Evolutionary conservation across 2,888 invertebrate species (phyloP).

Genomic region (Eristalinus sepulchralis): DNA sequence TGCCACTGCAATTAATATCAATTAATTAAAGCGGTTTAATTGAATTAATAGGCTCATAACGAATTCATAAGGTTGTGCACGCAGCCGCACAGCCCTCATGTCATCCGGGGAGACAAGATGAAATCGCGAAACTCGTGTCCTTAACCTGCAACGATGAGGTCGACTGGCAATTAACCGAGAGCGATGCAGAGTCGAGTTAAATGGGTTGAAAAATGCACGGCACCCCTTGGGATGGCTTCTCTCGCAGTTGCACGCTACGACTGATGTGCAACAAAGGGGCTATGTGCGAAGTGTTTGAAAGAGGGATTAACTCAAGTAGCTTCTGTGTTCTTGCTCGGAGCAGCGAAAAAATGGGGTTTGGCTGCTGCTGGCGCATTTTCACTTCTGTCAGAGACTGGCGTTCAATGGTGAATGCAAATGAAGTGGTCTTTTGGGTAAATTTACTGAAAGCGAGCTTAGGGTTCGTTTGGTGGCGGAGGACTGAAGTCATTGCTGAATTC

Average conservation of each 20-base stretch:
- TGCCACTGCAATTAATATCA: constrained; percentile 69
- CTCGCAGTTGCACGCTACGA: constrained; percentile 22
- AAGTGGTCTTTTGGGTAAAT: constrained; percentile 58
- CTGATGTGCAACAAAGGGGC: constrained; percentile 50
- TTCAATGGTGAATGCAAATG: constrained; percentile 53
- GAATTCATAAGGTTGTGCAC: constrained; percentile 65
- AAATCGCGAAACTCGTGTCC: constrained; percentile 17
- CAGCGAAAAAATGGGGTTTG: constrained; percentile 9
- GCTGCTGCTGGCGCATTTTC: constrained; percentile 20
- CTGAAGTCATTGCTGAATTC: too few species aligned
- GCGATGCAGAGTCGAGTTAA: constrained; percentile 61
- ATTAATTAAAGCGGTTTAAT: constrained; percentile 71
- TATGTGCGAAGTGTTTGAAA: constrained; percentile 57
- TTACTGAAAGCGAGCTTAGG: constrained; percentile 46
- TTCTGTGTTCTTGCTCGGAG: constrained; percentile 18
- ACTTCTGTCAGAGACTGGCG: constrained; percentile 16
- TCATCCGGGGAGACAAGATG: constrained; percentile 62
- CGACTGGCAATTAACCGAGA: constrained; percentile 54
- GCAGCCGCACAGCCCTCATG: constrained; percentile 15
- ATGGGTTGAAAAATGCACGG: constrained; percentile 67
- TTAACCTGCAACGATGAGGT: constrained; percentile 4
- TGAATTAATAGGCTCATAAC: constrained; percentile 72
- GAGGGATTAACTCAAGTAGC: constrained; percentile 55
- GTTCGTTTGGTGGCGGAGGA: too few species aligned
- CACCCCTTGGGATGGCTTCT: constrained; percentile 40